phyloP scores from a whole-genome alignment of 1,140 invertebrate genomes.

The Platorchestia sp. region DNA sequence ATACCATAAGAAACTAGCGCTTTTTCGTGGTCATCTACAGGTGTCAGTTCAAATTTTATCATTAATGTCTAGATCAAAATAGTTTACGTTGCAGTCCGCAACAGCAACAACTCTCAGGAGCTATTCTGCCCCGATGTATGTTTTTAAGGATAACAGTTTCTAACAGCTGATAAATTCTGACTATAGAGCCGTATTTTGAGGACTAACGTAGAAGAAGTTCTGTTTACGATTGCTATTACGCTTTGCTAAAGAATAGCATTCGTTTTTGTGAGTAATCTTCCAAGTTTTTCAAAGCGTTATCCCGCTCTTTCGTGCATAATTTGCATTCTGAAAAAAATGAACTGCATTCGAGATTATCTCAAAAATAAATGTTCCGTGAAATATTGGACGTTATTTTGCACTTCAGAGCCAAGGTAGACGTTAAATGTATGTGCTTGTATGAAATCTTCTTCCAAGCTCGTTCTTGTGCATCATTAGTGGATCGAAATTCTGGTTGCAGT shows the following conservation, averaged over 20 bases:
- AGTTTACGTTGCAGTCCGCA: not conserved
- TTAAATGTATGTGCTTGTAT: not conserved
- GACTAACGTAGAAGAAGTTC: not conserved
- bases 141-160: not conserved
- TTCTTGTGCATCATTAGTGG: not conserved
- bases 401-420: not conserved
- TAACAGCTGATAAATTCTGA: too few species aligned
- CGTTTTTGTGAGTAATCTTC: not conserved
- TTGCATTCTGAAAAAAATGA: too few species aligned
- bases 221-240: not conserved
- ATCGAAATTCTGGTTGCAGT: not conserved
- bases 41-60: too few species aligned
- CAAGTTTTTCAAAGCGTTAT: too few species aligned
- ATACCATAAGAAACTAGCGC: not conserved
- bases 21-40: not conserved
- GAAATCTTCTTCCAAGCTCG: not conserved
- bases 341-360: not conserved
- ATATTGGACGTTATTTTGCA: not conserved
- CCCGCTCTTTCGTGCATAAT: too few species aligned
- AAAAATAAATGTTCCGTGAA: not conserved
- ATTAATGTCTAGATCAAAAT: not conserved
- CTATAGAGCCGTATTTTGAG: not conserved
- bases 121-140: not conserved
- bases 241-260: not conserved
- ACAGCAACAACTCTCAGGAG: not conserved